phyloP scores from a whole-genome alignment of 2,888 invertebrate genomes.

The Trichopria drosophilae region DNA sequence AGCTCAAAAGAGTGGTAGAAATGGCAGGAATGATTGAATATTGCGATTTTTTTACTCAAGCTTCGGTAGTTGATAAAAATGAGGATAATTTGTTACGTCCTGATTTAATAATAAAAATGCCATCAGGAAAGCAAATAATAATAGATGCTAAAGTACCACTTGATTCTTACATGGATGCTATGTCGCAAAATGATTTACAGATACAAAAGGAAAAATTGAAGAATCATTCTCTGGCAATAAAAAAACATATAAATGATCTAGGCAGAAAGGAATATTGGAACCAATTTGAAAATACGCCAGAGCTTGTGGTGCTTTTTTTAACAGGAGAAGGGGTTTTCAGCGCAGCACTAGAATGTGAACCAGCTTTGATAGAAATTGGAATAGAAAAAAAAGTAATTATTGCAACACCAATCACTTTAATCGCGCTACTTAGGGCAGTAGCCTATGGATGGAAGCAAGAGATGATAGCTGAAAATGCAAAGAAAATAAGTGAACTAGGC shows the following conservation, averaged over 20 bases:
- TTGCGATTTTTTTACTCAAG: constrained; percentile 25
- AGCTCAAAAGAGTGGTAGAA: constrained; percentile 21
- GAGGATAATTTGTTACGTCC: constrained; percentile 24
- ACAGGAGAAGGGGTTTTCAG: constrained; percentile 24
- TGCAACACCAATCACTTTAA: constrained; percentile 25
- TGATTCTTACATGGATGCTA: constrained; percentile 23
- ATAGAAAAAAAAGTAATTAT: constrained; percentile 23
- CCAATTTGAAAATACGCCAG: constrained; percentile 25
- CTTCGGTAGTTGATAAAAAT: constrained; percentile 23
- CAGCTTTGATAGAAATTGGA: constrained; percentile 25
- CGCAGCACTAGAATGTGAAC: constrained; percentile 24
- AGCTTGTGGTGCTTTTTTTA: constrained; percentile 25
- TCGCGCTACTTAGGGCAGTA: constrained; percentile 22
- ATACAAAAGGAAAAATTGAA: constrained; percentile 24
- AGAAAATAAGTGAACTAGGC: constrained; percentile 24
- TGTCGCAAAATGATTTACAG: constrained; percentile 23
- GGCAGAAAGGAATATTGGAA: constrained; percentile 24
- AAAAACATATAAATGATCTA: constrained; percentile 24
- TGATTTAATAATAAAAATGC: constrained; percentile 24
- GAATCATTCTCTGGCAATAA: constrained; percentile 25
- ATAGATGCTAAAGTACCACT: constrained; percentile 22
- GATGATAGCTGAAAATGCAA: constrained; percentile 25
- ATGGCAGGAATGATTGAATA: constrained; percentile 24
- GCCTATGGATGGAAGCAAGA: constrained; percentile 25
- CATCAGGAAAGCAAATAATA: constrained; percentile 23